A percentile compares a stretch with the other conserved stretches of the same genome.
These are phyloP conservation scores for Hippocampus comes DNA, from an alignment of 2,113 vertebrate genomes.

Conservation along the genomic window DNA sequence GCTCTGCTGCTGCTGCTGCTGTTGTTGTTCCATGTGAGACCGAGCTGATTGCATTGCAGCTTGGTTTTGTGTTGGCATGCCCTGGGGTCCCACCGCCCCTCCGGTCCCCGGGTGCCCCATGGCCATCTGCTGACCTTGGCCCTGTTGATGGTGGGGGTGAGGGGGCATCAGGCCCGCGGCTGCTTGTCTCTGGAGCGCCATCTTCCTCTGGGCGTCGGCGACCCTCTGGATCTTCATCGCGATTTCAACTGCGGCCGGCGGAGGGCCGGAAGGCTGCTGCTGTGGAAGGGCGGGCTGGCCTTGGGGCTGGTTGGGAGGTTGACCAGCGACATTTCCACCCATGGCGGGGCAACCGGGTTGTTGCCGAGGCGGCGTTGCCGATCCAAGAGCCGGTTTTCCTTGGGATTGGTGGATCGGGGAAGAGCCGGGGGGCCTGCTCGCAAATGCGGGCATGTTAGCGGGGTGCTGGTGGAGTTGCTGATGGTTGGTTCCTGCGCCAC, in stretches of 20 bases:
- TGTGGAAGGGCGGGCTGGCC: slow-evolving; percentile 54
- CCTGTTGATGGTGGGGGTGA: slow-evolving; percentile 80
- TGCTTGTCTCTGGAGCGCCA: slow-evolving; percentile 86
- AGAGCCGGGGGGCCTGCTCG: slow-evolving; percentile 78
- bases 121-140: slow-evolving; percentile 78
- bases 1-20: slow-evolving; percentile 45
- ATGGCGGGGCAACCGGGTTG: slow-evolving; percentile 76
- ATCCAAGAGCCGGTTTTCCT: slow-evolving; percentile 86
- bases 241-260: slow-evolving; percentile 94
- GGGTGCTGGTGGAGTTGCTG: slow-evolving; percentile 70
- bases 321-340: slow-evolving; percentile 74
- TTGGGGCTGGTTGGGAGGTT: slow-evolving; percentile 67
- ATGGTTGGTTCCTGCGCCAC: slow-evolving; percentile 63
- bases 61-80: slow-evolving; percentile 69
- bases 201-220: slow-evolving; percentile 91
- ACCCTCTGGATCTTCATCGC: slow-evolving; percentile 97
- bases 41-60: slow-evolving; percentile 54
- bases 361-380: slow-evolving; percentile 82
- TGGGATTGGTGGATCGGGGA: slow-evolving; percentile 86
- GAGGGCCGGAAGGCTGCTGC: slow-evolving; percentile 76
- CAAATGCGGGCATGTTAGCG: slow-evolving; percentile 79
- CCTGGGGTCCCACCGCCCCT: slow-evolving; percentile 72
- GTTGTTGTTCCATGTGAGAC: slow-evolving; percentile 64
- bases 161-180: slow-evolving; percentile 73
- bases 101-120: slow-evolving; percentile 76